Evolutionary conservation across 2,888 invertebrate genomes (phyloP).

Genomic region (Lymantria monacha): DNA sequence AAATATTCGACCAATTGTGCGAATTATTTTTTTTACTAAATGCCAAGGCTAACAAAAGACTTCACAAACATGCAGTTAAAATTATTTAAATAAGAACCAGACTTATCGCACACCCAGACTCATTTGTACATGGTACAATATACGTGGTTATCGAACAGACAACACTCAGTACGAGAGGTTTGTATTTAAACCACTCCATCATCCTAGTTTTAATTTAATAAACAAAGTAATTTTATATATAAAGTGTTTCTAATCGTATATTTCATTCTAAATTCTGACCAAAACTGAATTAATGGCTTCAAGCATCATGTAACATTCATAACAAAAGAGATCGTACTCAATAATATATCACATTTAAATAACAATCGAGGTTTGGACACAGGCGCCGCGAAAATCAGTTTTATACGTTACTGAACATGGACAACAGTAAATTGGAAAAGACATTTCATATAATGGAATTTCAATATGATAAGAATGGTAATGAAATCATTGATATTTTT

Average conservation of each 20-base stretch:
- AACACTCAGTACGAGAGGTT: too few species aligned
- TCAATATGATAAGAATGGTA: background rate
- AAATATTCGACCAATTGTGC: too few species aligned
- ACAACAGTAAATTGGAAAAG: conserved; percentile 23
- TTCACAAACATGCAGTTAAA: too few species aligned
- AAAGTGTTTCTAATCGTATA: background rate
- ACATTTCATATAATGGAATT: conserved; percentile 15
- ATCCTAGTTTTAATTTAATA: background rate
- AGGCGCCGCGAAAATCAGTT: conserved; percentile 30
- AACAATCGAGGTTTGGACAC: conserved; percentile 32
- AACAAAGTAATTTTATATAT: background rate
- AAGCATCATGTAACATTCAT: conserved; percentile 1
- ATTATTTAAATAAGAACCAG: too few species aligned
- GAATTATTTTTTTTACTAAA: too few species aligned
- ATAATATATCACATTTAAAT: conserved; percentile 35
- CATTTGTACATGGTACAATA: too few species aligned
- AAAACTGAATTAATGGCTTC: background rate
- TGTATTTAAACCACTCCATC: too few species aligned
- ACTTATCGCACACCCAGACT: too few species aligned
- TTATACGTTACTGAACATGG: conserved; percentile 25
- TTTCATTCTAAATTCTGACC: background rate
- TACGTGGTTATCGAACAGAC: too few species aligned
- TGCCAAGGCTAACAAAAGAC: too few species aligned
- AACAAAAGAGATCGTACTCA: conserved; percentile 7
- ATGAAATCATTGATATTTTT: background rate